Base-by-base conservation (phyloP, 2,888 invertebrate genomes). In the Sesia bembeciformis region DNA sequence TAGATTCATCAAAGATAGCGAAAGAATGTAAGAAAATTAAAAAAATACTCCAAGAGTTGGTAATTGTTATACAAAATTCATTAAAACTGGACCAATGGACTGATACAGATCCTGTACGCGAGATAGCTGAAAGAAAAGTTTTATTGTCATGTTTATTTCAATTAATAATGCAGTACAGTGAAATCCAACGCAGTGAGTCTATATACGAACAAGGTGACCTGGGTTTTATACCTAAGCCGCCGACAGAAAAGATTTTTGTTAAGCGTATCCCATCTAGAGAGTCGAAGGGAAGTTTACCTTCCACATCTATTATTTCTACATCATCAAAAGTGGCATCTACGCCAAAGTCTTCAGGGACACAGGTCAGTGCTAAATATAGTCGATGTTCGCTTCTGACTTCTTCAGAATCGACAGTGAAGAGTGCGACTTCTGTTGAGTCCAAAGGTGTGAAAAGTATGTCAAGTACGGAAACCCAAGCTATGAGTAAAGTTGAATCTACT, bases 161-260 rank as follows among this genome's bases (percentile, higher is more conserved):
- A 39, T 90, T 92, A 53, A 72, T 92, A 46, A 77, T 79, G 23
- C 81, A 87, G 56, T 83, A 81, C 57, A 81, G 78, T 23, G 89
- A 88, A 53, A 68, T 84, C 23, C 74, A 84, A 60, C 74, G 72
- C 23, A 70, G 81, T 3, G 86, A 83, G 57, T 88, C 89, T 7
- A 80, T 92, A 39, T 94, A 94, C 62, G 81, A 88, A 53, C 90
- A 91, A 60, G 94, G 94, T 7, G 93, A 93, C 71, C 89, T 93
- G 57, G 94, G 94, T 4, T 93, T 94, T 61, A 81, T 93, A 58
- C 93, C 93, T 0, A 92, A 91, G 65, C 64, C 74, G 38, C 46
- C 58, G 38, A 51, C 60, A n/a, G 84, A 78, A 55, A 82, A 2
- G 23, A 23, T 23, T 23, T 23, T 2, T 23, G 23, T 23, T 23